These are phyloP conservation scores for Microplitis demolitor DNA, from an alignment of 1,140 invertebrate genomes.

Conservation along the genomic window DNA sequence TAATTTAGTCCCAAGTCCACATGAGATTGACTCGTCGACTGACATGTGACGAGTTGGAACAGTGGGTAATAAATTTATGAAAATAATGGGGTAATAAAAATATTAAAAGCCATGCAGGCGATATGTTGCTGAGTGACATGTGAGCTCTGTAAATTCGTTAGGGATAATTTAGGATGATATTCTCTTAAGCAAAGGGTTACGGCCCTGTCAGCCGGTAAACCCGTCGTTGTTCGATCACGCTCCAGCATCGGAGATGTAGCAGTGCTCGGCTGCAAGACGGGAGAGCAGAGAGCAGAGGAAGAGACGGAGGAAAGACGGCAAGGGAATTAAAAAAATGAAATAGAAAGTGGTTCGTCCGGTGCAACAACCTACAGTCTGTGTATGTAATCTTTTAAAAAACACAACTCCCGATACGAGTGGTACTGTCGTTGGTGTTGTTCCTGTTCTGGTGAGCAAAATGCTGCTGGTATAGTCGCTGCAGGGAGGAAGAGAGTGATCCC, in stretches of 20 bases:
- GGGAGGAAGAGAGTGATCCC: constrained; percentile 41
- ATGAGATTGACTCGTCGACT: too few species aligned
- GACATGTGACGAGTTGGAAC: too few species aligned
- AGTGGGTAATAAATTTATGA: too few species aligned
- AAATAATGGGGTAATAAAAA: too few species aligned
- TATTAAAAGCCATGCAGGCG: too few species aligned
- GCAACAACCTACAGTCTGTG: constrained; percentile 53
- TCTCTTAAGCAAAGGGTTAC: constrained; percentile 20
- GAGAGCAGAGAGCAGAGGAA: constrained; percentile 13
- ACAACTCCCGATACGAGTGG: constrained; percentile 36
- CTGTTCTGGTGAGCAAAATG: constrained; percentile 34
- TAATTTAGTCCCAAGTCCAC: too few species aligned
- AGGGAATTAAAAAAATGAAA: constrained; percentile 48
- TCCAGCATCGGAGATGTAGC: too few species aligned
- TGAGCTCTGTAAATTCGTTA: not conserved
- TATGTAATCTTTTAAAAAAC: constrained; percentile 47
- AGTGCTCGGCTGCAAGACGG: not conserved
- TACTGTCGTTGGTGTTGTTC: constrained; percentile 33
- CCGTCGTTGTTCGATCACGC: constrained; percentile 31
- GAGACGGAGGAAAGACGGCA: not conserved
- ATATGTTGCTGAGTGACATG: not conserved
- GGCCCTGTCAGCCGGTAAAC: constrained; percentile 41
- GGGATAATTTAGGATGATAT: not conserved
- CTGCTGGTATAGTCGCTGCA: not conserved
- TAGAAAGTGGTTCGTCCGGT: constrained; percentile 61